A percentile compares a stretch with the other conserved stretches of the same genome.
These are phyloP conservation scores for Crypturellus tataupa DNA, from an alignment of 2,797 vertebrate genomes.

Conservation along the genomic window DNA sequence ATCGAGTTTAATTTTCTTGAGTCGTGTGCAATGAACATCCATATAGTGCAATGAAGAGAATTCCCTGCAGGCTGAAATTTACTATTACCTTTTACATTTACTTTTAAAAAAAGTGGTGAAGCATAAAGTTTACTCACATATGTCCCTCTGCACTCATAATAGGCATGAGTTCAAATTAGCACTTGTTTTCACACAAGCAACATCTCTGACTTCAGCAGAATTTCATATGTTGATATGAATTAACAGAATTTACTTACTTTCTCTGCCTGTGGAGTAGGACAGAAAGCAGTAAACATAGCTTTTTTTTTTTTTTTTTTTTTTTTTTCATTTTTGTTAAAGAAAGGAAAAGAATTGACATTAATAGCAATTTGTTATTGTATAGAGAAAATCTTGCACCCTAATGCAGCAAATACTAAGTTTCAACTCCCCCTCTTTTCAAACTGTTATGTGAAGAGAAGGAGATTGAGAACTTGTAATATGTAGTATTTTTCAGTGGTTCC, in stretches of 20 bases:
- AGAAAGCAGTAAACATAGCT: not conserved
- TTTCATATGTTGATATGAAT: not conserved
- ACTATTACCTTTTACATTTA: conserved; percentile 41
- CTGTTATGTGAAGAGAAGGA: not conserved
- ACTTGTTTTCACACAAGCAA: not conserved
- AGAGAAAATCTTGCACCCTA: not conserved
- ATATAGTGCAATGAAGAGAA: conserved; percentile 10
- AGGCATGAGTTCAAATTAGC: not conserved
- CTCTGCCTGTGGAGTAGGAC: not conserved
- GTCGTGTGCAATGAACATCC: conserved; percentile 1
- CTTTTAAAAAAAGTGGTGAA: conserved; percentile 26
- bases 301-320: not conserved
- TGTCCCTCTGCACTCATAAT: conserved; percentile 8
- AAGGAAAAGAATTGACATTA: not conserved
- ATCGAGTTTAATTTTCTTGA: conserved; percentile 70
- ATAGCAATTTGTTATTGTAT: not conserved
- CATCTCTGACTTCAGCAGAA: not conserved
- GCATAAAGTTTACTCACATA: conserved; percentile 59
- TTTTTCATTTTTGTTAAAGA: not conserved
- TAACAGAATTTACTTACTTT: not conserved
- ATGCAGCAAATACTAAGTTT: not conserved
- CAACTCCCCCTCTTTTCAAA: not conserved
- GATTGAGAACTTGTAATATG: not conserved
- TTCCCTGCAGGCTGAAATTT: conserved; percentile 34
- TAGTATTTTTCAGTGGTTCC: not conserved